Evolutionary conservation across 2,888 invertebrate genomes (phyloP).

Genomic region (Tinea pellionella): DNA sequence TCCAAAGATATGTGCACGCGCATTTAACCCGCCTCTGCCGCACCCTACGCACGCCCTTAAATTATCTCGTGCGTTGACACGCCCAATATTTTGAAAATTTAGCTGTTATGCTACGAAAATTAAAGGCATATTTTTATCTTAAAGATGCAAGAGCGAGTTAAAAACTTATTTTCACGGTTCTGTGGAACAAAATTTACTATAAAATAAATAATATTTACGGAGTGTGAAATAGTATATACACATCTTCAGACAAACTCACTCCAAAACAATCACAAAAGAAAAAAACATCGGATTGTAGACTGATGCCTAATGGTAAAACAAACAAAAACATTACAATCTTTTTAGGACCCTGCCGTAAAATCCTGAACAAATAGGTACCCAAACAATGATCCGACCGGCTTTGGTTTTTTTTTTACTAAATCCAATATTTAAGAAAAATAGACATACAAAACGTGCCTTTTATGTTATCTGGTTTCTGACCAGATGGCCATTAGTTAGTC

Average conservation of each 20-base stretch:
- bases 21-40: slow-evolving; percentile 19
- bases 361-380: background rate
- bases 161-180: too few species aligned
- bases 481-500: background rate
- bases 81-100: background rate
- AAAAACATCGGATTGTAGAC: background rate
- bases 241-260: too few species aligned
- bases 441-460: background rate
- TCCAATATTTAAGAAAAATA: background rate
- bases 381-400: background rate
- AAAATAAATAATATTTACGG: too few species aligned
- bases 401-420: background rate
- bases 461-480: background rate
- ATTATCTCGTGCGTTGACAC: background rate
- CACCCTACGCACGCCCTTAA: slow-evolving; percentile 17
- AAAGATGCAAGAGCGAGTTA: too few species aligned
- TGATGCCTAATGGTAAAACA: background rate
- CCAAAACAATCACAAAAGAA: too few species aligned
- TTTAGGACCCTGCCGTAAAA: slow-evolving; percentile 4
- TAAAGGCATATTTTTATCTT: background rate
- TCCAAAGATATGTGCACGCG: slow-evolving; percentile 56
- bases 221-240: too few species aligned
- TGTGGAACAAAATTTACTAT: too few species aligned
- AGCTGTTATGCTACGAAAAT: background rate
- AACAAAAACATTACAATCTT: background rate